Percentiles rank a stretch among this genome's conserved stretches.
These are phyloP conservation scores for Harlomillsia oculata DNA, from an alignment of 1,140 invertebrate species.

Conservation along the genomic window DNA sequence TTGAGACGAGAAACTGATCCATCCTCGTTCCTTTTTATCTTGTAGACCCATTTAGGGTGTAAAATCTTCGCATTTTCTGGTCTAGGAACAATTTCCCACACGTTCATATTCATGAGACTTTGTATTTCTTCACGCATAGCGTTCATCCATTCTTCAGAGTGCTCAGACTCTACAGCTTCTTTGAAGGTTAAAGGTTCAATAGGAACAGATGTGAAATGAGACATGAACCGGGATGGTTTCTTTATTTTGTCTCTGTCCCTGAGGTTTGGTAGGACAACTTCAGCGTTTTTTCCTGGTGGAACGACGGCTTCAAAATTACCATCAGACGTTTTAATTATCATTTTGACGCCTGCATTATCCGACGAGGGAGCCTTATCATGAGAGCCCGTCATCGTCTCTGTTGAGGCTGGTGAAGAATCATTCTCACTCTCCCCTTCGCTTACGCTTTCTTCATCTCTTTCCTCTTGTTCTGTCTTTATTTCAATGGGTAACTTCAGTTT, in stretches of 20 bases:
- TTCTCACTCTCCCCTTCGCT: not conserved
- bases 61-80: slow-evolving; percentile 38
- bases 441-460: not conserved
- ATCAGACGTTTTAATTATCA: not conserved
- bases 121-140: slow-evolving; percentile 32
- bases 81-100: slow-evolving; percentile 37
- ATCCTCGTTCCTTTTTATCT: slow-evolving; percentile 36
- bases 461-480: not conserved
- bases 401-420: not conserved
- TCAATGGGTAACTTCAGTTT: not conserved
- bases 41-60: slow-evolving; percentile 40
- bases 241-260: not conserved
- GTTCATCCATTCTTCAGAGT: slow-evolving; percentile 23
- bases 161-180: slow-evolving; percentile 19
- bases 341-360: not conserved
- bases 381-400: not conserved
- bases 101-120: slow-evolving; percentile 21
- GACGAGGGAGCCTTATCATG: not conserved
- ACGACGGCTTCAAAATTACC: not conserved
- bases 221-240: no score
- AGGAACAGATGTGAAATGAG: no score
- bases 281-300: not conserved
- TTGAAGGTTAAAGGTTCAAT: no score
- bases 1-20: slow-evolving; percentile 35
- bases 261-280: not conserved